Conservation (phyloP, 2,797 vertebrate species). For the Rhadinocentrus ornatus region DNA sequence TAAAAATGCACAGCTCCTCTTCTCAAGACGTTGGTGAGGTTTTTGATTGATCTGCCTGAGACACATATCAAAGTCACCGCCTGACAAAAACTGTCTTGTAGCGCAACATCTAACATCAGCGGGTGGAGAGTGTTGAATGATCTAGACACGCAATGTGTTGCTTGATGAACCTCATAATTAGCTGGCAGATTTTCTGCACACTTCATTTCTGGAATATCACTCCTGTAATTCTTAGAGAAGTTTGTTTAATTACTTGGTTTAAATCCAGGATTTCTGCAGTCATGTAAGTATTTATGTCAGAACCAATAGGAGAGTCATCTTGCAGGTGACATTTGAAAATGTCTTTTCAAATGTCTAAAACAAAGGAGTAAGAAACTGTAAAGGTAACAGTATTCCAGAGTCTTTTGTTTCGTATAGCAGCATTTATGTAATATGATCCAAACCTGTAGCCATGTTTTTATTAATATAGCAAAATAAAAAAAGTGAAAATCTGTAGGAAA, state of each 20-base stretch:
- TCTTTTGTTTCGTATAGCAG: no score
- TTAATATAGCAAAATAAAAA: no score
- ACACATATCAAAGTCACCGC: conserved; percentile 18
- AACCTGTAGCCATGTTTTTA: no score
- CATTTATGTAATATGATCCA: no score
- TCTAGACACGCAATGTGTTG: background rate
- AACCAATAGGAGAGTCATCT: background rate
- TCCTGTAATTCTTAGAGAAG: background rate
- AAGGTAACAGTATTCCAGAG: no score
- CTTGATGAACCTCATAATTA: conserved; percentile 2
- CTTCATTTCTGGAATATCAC: background rate
- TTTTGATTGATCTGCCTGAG: conserved; percentile 19
- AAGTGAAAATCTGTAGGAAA: no score
- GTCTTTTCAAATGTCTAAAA: background rate
- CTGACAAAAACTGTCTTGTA: background rate
- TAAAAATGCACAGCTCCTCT: conserved; percentile 28
- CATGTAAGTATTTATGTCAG: background rate
- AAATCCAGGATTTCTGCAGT: background rate
- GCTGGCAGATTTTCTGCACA: background rate
- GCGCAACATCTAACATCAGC: background rate
- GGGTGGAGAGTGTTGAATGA: background rate
- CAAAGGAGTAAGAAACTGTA: background rate
- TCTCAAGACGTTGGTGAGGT: conserved; percentile 4
- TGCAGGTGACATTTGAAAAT: no score
- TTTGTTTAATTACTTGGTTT: background rate